Evolutionary conservation across 2,797 vertebrate species (phyloP), one percentile per base, ranked within the genome.

Genomic region (Poecilia gillii): DNA sequence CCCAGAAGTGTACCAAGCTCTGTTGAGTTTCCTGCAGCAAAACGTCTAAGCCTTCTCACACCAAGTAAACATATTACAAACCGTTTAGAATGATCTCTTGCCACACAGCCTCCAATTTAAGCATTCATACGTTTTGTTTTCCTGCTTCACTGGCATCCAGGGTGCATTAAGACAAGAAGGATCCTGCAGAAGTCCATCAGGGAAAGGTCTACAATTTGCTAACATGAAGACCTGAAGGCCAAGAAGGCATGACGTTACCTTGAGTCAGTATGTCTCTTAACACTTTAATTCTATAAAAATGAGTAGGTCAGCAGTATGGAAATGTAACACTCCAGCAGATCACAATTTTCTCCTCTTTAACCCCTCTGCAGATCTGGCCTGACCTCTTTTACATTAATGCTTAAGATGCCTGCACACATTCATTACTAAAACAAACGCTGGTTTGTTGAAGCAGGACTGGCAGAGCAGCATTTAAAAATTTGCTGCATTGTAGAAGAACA

Each of bases 351-450:
- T 41, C 53, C 46, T 36, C 41, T 64, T 76, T 14, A 82, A 51
- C 57, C 23, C 55, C 25, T 64, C 41, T 55, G 73, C 71, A 78
- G 74, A 77, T 46, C 25, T 68, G 73, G 87, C 46, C 73, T 33
- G 62, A 84, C 74, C 70, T 76, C 64, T 36, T 57, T 33, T 5
- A 72, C 72, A 49, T 81, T 80, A 72, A 81, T 78, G 74, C 70
- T 85, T 70, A 75, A 73, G 71, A 70, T 57, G n/a, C 73, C 66
- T 83, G 59, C 39, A 78, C 13, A 20, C 6, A 70, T 51, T 74
- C 43, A 77, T 71, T 59, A 46, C 73, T 53, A 64, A 75, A 59
- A 76, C 14, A 75, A 73, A 77, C 7, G 51, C 75, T 9, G 49
- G 57, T 77, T 47, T 46, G 57, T 36, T 68, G 33, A 33, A 66